A percentile compares a stretch with the other conserved stretches of the same genome.
phyloP scores from a whole-genome alignment of 1,140 invertebrate genomes.

The Drosophila seguyi region DNA sequence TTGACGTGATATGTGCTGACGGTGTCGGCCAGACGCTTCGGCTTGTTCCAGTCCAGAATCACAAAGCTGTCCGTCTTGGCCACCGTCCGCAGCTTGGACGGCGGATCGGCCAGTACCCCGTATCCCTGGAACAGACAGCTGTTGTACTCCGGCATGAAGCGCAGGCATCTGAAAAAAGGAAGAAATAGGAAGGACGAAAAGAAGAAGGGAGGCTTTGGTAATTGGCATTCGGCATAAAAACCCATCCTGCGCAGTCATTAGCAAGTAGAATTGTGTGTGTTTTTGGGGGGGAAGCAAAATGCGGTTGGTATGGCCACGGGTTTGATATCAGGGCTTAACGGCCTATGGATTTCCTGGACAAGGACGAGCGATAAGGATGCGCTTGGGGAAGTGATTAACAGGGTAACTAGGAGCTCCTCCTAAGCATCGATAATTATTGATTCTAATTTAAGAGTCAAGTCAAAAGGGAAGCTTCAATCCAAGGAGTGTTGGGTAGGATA shows the following conservation, averaged over 20 bases:
- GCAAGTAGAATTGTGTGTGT: constrained; percentile 31
- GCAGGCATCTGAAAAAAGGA: constrained; percentile 88
- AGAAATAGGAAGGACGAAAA: not conserved
- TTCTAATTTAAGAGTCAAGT: constrained; percentile 22
- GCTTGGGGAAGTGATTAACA: constrained; percentile 26
- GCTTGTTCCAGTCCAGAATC: constrained; percentile 92
- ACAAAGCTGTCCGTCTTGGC: constrained; percentile 91
- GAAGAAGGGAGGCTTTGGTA: constrained; percentile 21
- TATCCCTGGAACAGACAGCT: constrained; percentile 93
- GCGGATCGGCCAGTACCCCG: constrained; percentile 91
- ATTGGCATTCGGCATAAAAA: constrained; percentile 54
- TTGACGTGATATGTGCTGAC: constrained; percentile 90
- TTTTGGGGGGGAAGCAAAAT: constrained; percentile 1
- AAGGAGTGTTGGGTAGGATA: not conserved
- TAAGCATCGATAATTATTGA: constrained; percentile 38
- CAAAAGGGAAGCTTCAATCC: not conserved
- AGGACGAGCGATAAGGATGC: constrained; percentile 24
- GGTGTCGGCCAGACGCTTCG: constrained; percentile 89
- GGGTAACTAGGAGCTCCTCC: constrained; percentile 13
- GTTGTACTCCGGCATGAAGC: constrained; percentile 91
- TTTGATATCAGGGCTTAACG: constrained; percentile 42
- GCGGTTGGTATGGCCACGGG: constrained; percentile 11
- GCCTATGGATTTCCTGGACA: constrained; percentile 25
- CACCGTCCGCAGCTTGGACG: constrained; percentile 88
- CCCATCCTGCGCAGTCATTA: constrained; percentile 44